These are phyloP conservation scores for Brachionus paranguensis DNA, from an alignment of 1,140 invertebrate genomes.

Conservation along the genomic window DNA sequence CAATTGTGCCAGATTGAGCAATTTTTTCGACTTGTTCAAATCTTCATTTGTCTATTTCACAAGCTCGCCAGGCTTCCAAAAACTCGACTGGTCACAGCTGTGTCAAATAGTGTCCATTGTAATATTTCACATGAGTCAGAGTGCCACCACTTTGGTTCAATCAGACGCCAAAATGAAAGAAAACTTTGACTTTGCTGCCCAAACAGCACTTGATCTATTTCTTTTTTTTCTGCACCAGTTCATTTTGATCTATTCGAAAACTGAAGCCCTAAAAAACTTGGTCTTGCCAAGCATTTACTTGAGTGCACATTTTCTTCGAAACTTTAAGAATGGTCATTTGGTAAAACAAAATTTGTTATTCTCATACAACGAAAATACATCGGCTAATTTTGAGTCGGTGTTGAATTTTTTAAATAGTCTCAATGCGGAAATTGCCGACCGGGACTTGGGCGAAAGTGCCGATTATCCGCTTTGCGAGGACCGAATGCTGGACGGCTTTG, in stretches of 20 bases:
- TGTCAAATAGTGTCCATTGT: conserved; percentile 4
- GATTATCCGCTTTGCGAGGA: conserved; percentile 12
- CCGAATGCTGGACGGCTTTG: conserved; percentile 22
- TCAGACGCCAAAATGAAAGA: neutral
- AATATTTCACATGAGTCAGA: neutral
- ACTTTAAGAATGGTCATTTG: neutral
- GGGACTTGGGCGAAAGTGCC: neutral
- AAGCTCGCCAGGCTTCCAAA: neutral
- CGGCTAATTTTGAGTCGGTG: neutral
- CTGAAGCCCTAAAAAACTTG: neutral
- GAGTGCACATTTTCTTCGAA: neutral
- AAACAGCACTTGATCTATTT: neutral
- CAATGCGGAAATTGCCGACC: neutral
- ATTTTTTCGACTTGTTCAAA: conserved; percentile 21
- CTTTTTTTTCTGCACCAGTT: neutral
- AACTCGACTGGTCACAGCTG: neutral
- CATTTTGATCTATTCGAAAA: neutral
- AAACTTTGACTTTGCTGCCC: neutral
- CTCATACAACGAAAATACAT: neutral
- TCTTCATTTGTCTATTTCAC: neutral
- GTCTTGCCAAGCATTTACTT: neutral
- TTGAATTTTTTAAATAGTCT: neutral
- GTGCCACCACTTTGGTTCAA: neutral
- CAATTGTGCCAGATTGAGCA: neutral
- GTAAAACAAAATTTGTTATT: neutral